Conservation (phyloP, 2,888 invertebrate genomes). For the Megamerina dolium region DNA sequence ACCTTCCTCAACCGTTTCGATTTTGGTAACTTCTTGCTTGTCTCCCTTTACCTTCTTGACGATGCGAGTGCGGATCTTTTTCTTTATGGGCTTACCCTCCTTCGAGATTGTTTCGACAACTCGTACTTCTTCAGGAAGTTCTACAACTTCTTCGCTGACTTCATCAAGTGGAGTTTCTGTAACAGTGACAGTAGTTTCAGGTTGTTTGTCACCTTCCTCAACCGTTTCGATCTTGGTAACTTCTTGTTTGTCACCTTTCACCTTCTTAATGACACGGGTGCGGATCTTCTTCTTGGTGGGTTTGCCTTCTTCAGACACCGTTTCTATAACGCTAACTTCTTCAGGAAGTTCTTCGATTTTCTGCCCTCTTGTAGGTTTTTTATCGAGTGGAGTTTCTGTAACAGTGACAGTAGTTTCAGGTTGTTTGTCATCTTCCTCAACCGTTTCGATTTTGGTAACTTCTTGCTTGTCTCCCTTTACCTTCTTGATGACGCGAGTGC, state of each 20-base stretch:
- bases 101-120: constrained; percentile 19
- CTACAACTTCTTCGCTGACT: constrained; percentile 17
- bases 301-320: constrained; percentile 19
- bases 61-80: constrained; percentile 21
- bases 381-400: constrained; percentile 21
- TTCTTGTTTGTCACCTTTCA: constrained; percentile 26
- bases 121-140: constrained; percentile 21
- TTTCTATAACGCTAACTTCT: constrained; percentile 15
- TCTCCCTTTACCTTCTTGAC: constrained; percentile 22
- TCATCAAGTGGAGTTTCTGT: constrained; percentile 16
- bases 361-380: too few relatives aligned
- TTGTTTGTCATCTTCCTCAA: constrained; percentile 25
- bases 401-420: constrained; percentile 24
- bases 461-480: constrained; percentile 26
- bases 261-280: constrained; percentile 23
- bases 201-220: constrained; percentile 23
- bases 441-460: constrained; percentile 26
- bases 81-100: constrained; percentile 23
- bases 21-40: constrained; percentile 35
- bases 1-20: constrained; percentile 39
- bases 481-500: constrained; percentile 26
- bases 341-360: constrained; percentile 13
- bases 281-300: constrained; percentile 22
- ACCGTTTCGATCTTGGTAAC: constrained; percentile 25
- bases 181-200: constrained; percentile 21